Evolutionary conservation across 2,888 invertebrate genomes (phyloP).

Genomic region (Tenthredo notha): DNA sequence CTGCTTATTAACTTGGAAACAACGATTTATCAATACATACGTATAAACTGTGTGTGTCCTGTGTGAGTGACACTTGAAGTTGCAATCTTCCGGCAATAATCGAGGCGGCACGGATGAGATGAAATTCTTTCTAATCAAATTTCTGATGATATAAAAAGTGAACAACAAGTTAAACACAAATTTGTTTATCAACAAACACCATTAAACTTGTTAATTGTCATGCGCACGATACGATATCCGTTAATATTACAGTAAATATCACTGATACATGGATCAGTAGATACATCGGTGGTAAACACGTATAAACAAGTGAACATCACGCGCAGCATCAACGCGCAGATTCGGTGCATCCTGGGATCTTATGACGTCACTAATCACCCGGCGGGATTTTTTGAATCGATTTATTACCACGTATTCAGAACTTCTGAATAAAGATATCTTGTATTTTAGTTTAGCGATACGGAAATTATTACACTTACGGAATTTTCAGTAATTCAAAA

Average conservation of each 20-base stretch:
- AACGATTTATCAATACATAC: neutral
- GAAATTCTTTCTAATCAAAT: neutral
- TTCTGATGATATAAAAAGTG: neutral
- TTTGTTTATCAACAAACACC: constrained; percentile 8
- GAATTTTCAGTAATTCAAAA: neutral
- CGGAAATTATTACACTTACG: neutral
- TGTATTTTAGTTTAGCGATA: neutral
- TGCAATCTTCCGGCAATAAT: neutral
- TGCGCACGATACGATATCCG: neutral
- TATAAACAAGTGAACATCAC: neutral
- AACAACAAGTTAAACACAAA: neutral
- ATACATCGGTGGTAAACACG: neutral
- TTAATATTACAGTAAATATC: neutral
- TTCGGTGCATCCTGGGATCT: neutral
- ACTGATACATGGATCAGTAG: too few species aligned
- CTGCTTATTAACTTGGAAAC: neutral
- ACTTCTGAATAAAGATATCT: neutral
- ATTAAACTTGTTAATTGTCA: neutral
- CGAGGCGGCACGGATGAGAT: neutral
- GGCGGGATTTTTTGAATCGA: neutral
- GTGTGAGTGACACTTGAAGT: neutral
- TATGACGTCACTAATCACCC: neutral
- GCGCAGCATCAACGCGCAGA: neutral
- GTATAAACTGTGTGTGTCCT: neutral
- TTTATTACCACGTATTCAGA: neutral